Conservation (phyloP, 2,888 invertebrate species). For the Eremobia ochroleuca region DNA sequence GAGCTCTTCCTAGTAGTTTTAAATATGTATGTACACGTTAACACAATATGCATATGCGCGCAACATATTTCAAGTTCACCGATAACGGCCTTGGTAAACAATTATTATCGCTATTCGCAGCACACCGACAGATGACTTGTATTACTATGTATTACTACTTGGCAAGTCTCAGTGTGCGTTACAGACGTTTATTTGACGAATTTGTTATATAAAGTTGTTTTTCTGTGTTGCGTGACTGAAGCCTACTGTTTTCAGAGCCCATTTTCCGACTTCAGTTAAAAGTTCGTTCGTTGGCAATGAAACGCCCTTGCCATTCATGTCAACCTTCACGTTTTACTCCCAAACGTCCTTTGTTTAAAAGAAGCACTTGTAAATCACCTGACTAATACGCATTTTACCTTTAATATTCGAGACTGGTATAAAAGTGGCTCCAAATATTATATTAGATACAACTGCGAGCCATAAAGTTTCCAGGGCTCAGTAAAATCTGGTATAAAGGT, state of each 20-base stretch:
- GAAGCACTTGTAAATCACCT: slow-evolving; percentile 28
- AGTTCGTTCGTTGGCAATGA: slow-evolving; percentile 46
- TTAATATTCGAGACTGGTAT: slow-evolving; percentile 16
- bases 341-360: slow-evolving; percentile 45
- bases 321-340: slow-evolving; percentile 47
- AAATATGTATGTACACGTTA: slow-evolving; percentile 79
- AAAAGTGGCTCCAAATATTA: neutral
- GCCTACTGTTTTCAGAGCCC: slow-evolving; percentile 27
- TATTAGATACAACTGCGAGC: neutral
- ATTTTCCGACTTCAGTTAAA: slow-evolving; percentile 39
- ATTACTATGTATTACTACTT: slow-evolving; percentile 37
- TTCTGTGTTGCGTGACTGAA: slow-evolving; percentile 50
- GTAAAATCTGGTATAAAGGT: slow-evolving; percentile 6
- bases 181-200: slow-evolving; percentile 38
- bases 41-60: slow-evolving; percentile 80
- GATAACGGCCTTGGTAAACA: slow-evolving; percentile 82
- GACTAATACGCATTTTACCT: slow-evolving; percentile 13
- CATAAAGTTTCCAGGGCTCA: neutral
- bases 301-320: slow-evolving; percentile 54
- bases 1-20: slow-evolving; percentile 82
- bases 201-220: slow-evolving; percentile 43
- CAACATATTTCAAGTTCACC: slow-evolving; percentile 85
- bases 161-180: slow-evolving; percentile 42
- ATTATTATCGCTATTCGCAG: slow-evolving; percentile 78
- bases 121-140: slow-evolving; percentile 72